Evolutionary conservation across 2,113 vertebrate genomes (phyloP).

Genomic region (Meriones unguiculatus): DNA sequence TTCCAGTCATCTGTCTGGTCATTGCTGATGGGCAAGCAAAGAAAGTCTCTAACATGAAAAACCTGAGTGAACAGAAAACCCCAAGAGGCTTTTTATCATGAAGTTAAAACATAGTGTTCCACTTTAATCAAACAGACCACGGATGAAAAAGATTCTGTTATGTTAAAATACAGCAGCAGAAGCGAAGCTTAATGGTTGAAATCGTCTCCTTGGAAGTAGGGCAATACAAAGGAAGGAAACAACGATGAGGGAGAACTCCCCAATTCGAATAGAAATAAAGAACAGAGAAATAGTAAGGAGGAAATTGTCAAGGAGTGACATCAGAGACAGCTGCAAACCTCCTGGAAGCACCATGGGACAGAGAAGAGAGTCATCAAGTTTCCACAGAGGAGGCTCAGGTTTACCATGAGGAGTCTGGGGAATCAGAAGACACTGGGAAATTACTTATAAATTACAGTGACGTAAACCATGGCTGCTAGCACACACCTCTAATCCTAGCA

Average conservation of each 20-base stretch:
- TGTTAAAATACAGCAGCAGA: slow-evolving; percentile 33
- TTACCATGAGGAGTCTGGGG: background rate
- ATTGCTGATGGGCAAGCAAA: background rate
- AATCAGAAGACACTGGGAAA: slow-evolving; percentile 21
- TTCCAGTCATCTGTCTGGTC: background rate
- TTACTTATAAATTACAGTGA: slow-evolving; percentile 43
- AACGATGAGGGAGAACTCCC: background rate
- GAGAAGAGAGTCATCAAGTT: background rate
- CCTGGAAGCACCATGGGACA: background rate
- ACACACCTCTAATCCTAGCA: background rate
- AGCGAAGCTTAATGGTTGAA: slow-evolving; percentile 13
- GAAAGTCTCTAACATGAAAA: background rate
- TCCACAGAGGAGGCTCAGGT: background rate
- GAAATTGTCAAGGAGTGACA: background rate
- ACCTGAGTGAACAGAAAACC: background rate
- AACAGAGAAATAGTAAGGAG: background rate
- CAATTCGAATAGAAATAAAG: background rate
- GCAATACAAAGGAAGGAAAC: background rate
- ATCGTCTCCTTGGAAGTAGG: slow-evolving; percentile 35
- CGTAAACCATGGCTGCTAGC: background rate
- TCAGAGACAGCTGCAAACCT: background rate
- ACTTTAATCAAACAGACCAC: background rate
- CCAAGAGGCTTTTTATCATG: background rate
- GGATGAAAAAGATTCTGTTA: slow-evolving; percentile 17
- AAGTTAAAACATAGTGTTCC: slow-evolving; percentile 3